These are phyloP conservation scores for Tetropium fuscum DNA, from an alignment of 2,888 invertebrate genomes.

Conservation along the genomic window DNA sequence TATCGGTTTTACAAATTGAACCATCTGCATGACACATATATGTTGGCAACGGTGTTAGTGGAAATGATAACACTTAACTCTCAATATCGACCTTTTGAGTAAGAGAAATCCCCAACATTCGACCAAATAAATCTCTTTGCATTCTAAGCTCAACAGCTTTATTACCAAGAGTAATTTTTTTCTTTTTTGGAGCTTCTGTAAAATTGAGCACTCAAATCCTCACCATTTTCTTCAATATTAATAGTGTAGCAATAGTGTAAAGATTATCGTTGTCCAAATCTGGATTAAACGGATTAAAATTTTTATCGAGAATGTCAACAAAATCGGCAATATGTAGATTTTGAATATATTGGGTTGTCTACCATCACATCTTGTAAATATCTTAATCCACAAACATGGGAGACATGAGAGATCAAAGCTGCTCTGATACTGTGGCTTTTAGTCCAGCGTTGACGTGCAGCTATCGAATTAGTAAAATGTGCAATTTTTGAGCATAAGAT, in stretches of 20 bases:
- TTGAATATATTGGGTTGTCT: constrained; percentile 31
- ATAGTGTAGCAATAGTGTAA: constrained; percentile 45
- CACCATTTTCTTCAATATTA: constrained; percentile 45
- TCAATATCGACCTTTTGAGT: constrained; percentile 39
- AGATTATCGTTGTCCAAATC: constrained; percentile 38
- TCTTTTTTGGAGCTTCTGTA: constrained; percentile 34
- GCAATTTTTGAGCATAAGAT: too few relatives aligned
- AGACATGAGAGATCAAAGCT: constrained; percentile 38
- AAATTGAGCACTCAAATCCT: constrained; percentile 33
- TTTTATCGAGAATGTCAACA: constrained; percentile 32
- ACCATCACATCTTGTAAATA: constrained; percentile 35
- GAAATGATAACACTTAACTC: constrained; percentile 37
- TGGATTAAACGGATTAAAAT: constrained; percentile 42
- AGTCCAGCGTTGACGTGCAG: too few relatives aligned
- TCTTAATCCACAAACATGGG: constrained; percentile 28
- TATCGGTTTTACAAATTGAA: constrained; percentile 28
- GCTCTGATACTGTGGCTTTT: not conserved
- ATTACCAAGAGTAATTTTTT: constrained; percentile 34
- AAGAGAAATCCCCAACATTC: constrained; percentile 41
- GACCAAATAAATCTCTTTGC: constrained; percentile 43
- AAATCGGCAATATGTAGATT: constrained; percentile 36
- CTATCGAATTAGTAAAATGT: too few relatives aligned
- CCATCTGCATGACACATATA: constrained; percentile 35
- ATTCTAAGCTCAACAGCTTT: constrained; percentile 41
- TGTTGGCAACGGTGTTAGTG: constrained; percentile 39